Evolutionary conservation across 2,113 vertebrate species (phyloP), one percentile per base, ranked within the genome.

Genomic region (Psittacus erithacus): DNA sequence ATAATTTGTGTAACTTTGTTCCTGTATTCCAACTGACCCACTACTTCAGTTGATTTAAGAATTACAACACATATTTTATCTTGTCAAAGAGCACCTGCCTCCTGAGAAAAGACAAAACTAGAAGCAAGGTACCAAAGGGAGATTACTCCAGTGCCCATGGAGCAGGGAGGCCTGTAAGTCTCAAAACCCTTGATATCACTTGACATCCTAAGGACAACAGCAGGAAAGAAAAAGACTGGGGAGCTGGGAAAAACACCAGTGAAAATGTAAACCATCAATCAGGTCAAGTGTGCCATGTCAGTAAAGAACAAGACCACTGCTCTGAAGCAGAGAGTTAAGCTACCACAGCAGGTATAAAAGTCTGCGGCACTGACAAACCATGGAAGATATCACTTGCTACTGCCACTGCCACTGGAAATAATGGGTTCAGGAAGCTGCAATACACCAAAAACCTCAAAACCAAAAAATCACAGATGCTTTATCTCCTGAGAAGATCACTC

Each of bases 11-110:
- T n/a, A 39, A 55, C 82, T 93, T 50, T 92, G 25, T 44, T 71
- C 65, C 63, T 52, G 25, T 17, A 24, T 27, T 70, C 76, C 71
- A 87, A 86, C 50, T 41, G 29, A 67, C 57, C 6, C 31, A 1
- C 31, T 60, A 44, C 75, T 94, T 93, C 55, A 79, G 55, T 18
- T 92, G 65, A 75, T 64, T 87, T 92, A 81, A 80, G 76, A 81
- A 82, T 69, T 68, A 81, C 23, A 84, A 3, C 69, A 77, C 29
- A 7, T 52, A 31, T 71, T 89, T 64, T 62, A 63, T 76, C 80
- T 39, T 65, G 77, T 55, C 57, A 82, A 50, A 74, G 44, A 74
- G 64, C 17, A 74, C 39, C 47, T 88, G 17, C 24, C n/a, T 81
- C 65, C 29, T 76, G 62, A 88, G 28, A 16, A 62, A 69, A 68